These are phyloP conservation scores for Matsumurasca onukii DNA, from an alignment of 1,140 invertebrate genomes.

Conservation along the genomic window DNA sequence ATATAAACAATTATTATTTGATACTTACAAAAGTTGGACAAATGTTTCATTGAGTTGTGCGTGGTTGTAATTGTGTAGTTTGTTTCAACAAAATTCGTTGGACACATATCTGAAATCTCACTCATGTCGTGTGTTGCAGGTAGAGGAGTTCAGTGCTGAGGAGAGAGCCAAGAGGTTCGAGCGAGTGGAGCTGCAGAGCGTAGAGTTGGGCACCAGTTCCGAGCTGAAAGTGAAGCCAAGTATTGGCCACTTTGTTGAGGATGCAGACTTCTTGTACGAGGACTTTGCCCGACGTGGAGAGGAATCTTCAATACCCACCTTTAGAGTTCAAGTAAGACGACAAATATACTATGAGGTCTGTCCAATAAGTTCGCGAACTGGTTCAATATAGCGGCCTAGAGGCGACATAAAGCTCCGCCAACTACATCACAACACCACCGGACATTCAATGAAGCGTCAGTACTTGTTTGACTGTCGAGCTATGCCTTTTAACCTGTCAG, in stretches of 20 bases:
- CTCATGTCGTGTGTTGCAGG: too few relatives aligned
- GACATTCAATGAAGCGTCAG: background rate
- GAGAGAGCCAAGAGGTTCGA: slow-evolving; percentile 77
- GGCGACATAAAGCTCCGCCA: too few relatives aligned
- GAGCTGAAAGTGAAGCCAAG: slow-evolving; percentile 54
- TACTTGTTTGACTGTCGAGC: background rate
- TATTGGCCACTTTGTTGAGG: slow-evolving; percentile 72
- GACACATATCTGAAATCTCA: too few relatives aligned
- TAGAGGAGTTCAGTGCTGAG: slow-evolving; percentile 70
- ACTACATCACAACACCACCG: too few relatives aligned
- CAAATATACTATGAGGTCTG: too few relatives aligned
- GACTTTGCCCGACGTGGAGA: slow-evolving; percentile 77
- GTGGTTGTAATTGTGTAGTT: too few relatives aligned
- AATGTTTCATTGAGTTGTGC: too few relatives aligned
- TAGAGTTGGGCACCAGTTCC: slow-evolving; percentile 59
- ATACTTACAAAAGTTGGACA: too few relatives aligned
- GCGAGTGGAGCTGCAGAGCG: slow-evolving; percentile 71
- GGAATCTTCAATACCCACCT: slow-evolving; percentile 70
- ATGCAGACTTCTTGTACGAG: slow-evolving; percentile 75
- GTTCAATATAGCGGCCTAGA: too few relatives aligned
- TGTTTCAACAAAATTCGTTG: too few relatives aligned
- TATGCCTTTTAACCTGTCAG: background rate
- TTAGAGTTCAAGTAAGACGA: slow-evolving; percentile 67
- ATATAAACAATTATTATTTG: too few relatives aligned
- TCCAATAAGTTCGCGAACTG: too few relatives aligned